phyloP scores from a whole-genome alignment of 2,888 invertebrate genomes.

The Gibbula magus region DNA sequence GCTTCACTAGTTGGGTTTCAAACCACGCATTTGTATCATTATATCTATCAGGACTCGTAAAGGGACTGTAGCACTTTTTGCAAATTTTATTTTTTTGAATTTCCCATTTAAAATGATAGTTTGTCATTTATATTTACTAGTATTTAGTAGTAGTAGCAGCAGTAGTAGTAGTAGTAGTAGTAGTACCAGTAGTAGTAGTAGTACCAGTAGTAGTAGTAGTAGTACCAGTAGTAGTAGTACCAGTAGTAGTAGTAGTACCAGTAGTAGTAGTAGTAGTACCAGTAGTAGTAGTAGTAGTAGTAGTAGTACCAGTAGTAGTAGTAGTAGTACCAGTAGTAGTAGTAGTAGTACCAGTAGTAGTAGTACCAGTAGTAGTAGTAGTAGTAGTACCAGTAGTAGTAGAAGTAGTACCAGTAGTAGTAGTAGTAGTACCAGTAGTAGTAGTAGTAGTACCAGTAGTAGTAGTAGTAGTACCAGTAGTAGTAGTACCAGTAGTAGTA shows the following conservation, averaged over 20 bases:
- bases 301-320: background rate
- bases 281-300: background rate
- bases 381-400: too few species aligned
- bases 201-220: too few species aligned
- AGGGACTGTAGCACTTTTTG: too few species aligned
- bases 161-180: background rate
- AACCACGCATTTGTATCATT: too few species aligned
- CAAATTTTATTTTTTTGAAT: too few species aligned
- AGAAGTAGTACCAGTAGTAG: background rate
- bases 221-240: background rate
- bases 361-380: background rate
- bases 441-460: background rate
- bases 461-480: slow-evolving; percentile 5
- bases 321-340: background rate
- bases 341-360: background rate
- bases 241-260: background rate
- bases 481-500: background rate
- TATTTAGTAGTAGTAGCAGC: background rate
- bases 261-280: background rate
- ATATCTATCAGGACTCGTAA: too few species aligned
- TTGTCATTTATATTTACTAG: too few species aligned
- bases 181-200: background rate
- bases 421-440: background rate
- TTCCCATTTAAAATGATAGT: too few species aligned
- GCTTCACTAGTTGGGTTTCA: too few species aligned